Evolutionary conservation across 1,140 invertebrate genomes (phyloP), one percentile per base, ranked within the genome.

Genomic region (Drosophila arawakana): DNA sequence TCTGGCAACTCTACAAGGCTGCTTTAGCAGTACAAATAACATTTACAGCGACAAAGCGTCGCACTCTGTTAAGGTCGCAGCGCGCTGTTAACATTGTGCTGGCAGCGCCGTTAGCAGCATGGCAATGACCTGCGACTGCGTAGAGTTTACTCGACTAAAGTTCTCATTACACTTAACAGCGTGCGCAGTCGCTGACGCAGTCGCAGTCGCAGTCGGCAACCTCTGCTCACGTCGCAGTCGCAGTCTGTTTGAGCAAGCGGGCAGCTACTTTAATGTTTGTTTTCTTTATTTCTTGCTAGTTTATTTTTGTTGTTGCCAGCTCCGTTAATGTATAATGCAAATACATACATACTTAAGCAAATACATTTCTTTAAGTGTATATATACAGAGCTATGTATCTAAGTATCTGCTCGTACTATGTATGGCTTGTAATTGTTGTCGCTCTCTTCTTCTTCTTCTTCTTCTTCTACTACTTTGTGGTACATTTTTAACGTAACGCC

Each of bases 251-350:
- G 54, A 58, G 63, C 52, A 58, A 50, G 54, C 55, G 62, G 59
- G 21, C 78, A 65, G 80, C 80, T 47, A 74, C 47, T 88, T 86
- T 88, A 80, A 83, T 88, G 74, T 80, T 89, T 88, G 78, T 83
- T 89, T 88, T 88, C 84, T 80, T 88, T 25, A 68, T 72, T 78
- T 86, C 77, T 71, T 67, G 72, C 79, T 79, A 82, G 72, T 66
- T 66, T 65, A 49, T 49, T 60, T 69, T 30, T 65, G 47, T 9
- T 66, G 43, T 72, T 78, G 35, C 37, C 44, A 55, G 47, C 76
- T 61, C 83, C 80, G 84, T 88, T 86, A 86, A 86, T 83, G 84
- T 88, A 77, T 82, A 89, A 86, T 86, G 83, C 83, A 86, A 86
- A 86, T 86, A 86, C 37, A 43, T 10, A 15, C 37, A 46, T 10